phyloP scores from a whole-genome alignment of 2,888 invertebrate species.

The Polylopha cassiicola region DNA sequence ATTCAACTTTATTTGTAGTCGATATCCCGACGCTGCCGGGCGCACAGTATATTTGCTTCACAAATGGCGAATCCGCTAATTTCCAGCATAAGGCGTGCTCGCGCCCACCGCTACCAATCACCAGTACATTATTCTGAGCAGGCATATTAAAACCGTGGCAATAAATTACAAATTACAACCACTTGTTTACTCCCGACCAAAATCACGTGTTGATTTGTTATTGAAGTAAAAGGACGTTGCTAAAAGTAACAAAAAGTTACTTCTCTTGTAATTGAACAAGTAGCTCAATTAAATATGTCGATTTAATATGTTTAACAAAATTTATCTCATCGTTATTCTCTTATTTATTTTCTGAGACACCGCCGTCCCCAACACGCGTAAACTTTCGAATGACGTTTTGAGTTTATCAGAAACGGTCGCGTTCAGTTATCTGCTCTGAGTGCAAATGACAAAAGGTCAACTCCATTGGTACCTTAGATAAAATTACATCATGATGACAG shows the following conservation, averaged over 20 bases:
- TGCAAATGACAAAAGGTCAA: constrained; percentile 33
- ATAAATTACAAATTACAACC: constrained; percentile 14
- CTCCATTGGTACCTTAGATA: constrained; percentile 28
- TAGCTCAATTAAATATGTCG: not conserved
- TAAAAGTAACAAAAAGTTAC: not conserved
- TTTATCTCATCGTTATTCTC: constrained; percentile 14
- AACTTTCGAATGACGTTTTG: constrained; percentile 52
- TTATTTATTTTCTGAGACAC: constrained; percentile 29
- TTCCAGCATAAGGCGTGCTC: constrained; percentile 98
- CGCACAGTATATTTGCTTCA: constrained; percentile 85
- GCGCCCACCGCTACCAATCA: constrained; percentile 95
- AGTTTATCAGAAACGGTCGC: constrained; percentile 23
- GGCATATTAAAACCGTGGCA: constrained; percentile 43
- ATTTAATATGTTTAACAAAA: constrained; percentile 13
- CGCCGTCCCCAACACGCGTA: constrained; percentile 45
- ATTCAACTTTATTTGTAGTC: constrained; percentile 81
- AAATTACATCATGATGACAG: constrained; percentile 29
- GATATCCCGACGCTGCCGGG: constrained; percentile 95
- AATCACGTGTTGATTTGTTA: constrained; percentile 36
- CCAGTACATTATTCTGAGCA: constrained; percentile 78
- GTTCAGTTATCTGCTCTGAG: constrained; percentile 25
- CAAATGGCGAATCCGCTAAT: constrained; percentile 85
- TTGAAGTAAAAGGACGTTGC: not conserved
- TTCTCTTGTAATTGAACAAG: not conserved
- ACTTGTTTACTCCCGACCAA: constrained; percentile 12